Percentiles rank a stretch among this genome's conserved stretches.
These are phyloP conservation scores for Agelas oroides DNA, from an alignment of 37 sponge, comb jelly and placozoan genomes.

Conservation along the genomic window DNA sequence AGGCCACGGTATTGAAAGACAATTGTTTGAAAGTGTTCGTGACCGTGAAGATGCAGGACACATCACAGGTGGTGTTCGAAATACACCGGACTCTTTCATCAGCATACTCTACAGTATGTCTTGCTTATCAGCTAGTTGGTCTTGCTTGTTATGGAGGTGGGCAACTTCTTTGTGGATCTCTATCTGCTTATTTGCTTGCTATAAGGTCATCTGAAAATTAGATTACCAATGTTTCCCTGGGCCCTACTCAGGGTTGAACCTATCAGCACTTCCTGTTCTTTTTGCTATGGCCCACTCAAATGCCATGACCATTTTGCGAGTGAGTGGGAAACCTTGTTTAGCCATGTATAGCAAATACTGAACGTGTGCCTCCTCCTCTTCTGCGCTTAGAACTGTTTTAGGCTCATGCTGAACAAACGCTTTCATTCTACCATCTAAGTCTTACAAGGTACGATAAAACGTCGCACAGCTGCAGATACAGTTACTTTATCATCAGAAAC, in stretches of 20 bases:
- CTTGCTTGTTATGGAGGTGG: no score
- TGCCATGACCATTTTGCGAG: neutral
- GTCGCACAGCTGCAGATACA: neutral
- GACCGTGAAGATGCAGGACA: no score
- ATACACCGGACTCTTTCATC: no score
- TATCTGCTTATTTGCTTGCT: no score
- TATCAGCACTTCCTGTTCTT: neutral
- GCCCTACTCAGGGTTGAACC: neutral
- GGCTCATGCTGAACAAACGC: neutral
- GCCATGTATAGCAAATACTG: conserved; percentile 9
- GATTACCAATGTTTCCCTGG: conserved; percentile 13
- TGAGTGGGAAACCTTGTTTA: conserved; percentile 5
- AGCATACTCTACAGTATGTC: no score
- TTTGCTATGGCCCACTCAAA: conserved; percentile 5
- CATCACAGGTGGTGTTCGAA: no score
- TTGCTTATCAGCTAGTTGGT: no score
- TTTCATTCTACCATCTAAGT: conserved; percentile 4
- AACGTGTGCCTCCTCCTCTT: neutral
- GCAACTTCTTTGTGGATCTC: no score
- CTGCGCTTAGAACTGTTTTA: neutral
- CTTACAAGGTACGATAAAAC: neutral
- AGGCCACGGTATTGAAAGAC: no score
- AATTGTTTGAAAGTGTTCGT: no score
- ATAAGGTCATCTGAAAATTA: neutral
- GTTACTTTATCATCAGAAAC: neutral